These are phyloP conservation scores for Sebastes wilsoni DNA, from an alignment of 2,797 vertebrate species.

Conservation along the genomic window DNA sequence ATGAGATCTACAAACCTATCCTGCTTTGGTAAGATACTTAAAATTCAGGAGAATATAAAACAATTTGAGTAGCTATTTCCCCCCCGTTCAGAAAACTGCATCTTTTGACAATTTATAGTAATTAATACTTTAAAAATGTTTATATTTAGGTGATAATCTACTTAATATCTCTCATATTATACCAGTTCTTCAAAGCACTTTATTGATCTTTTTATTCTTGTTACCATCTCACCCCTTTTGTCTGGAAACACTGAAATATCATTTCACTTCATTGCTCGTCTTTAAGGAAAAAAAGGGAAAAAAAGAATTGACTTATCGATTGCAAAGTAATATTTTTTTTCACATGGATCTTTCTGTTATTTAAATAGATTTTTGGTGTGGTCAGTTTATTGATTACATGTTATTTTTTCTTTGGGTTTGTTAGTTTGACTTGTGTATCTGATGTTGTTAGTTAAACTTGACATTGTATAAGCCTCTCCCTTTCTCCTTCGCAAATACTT, in stretches of 20 bases:
- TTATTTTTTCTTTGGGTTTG: not conserved
- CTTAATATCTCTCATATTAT: not conserved
- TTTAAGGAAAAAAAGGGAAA: not conserved
- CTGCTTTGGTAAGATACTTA: constrained; percentile 12
- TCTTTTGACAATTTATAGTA: not conserved
- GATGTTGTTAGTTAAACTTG: not conserved
- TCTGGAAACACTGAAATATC: not conserved
- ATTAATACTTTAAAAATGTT: not conserved
- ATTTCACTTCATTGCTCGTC: not conserved
- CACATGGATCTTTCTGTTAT: not conserved
- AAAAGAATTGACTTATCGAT: not conserved
- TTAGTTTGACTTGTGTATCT: not conserved
- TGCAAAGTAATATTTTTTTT: not conserved
- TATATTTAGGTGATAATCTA: not conserved
- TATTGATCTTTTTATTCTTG: not conserved
- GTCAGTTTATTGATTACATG: not conserved
- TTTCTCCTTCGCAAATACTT: not conserved
- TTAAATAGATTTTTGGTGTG: not conserved
- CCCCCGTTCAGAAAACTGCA: not conserved
- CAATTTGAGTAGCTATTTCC: not conserved
- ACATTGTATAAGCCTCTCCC: not conserved
- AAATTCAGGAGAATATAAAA: constrained; percentile 28
- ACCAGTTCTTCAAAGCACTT: not conserved
- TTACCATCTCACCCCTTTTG: not conserved
- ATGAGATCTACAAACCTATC: constrained; percentile 35